Evolutionary conservation across 2,113 vertebrate species (phyloP).

Genomic region (Paraplagusia blochii): DNA sequence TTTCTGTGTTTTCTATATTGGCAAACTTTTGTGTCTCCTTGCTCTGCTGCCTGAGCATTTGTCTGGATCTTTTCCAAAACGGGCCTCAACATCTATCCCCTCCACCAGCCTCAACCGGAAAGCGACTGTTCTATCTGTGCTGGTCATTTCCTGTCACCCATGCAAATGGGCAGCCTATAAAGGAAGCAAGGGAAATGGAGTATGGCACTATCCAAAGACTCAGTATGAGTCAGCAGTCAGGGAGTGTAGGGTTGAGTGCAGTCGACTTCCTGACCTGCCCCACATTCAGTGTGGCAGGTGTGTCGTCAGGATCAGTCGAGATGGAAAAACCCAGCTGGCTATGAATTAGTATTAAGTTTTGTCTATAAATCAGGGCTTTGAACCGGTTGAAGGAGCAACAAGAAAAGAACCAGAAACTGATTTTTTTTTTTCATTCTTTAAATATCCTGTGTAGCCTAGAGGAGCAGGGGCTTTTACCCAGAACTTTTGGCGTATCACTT

Average conservation of each 20-base stretch:
- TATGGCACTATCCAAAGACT: slow-evolving; percentile 21
- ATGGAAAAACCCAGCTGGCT: no score
- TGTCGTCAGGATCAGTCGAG: slow-evolving; percentile 30
- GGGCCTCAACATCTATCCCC: slow-evolving; percentile 52
- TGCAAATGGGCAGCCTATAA: slow-evolving; percentile 59
- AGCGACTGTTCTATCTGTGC: slow-evolving; percentile 52
- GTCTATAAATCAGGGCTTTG: background rate
- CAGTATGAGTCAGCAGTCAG: slow-evolving; percentile 54
- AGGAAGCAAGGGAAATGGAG: slow-evolving; percentile 54
- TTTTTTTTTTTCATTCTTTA: no score
- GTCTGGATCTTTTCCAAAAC: slow-evolving; percentile 23
- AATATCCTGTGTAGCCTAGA: no score
- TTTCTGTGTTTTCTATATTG: no score
- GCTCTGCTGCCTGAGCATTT: slow-evolving; percentile 12
- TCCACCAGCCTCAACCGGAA: slow-evolving; percentile 63
- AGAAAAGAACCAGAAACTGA: no score
- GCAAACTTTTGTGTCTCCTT: background rate
- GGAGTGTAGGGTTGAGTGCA: slow-evolving; percentile 6
- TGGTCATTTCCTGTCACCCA: slow-evolving; percentile 64
- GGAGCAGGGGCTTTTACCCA: no score
- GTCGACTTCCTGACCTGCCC: slow-evolving; percentile 31
- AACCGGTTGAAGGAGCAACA: no score
- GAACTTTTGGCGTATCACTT: no score
- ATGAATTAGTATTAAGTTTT: background rate
- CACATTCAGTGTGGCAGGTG: slow-evolving; percentile 29